A percentile compares a stretch with the other conserved stretches of the same genome.
These are phyloP conservation scores for Muscicapa adusta DNA, from an alignment of 2,113 vertebrate species.

Conservation along the genomic window DNA sequence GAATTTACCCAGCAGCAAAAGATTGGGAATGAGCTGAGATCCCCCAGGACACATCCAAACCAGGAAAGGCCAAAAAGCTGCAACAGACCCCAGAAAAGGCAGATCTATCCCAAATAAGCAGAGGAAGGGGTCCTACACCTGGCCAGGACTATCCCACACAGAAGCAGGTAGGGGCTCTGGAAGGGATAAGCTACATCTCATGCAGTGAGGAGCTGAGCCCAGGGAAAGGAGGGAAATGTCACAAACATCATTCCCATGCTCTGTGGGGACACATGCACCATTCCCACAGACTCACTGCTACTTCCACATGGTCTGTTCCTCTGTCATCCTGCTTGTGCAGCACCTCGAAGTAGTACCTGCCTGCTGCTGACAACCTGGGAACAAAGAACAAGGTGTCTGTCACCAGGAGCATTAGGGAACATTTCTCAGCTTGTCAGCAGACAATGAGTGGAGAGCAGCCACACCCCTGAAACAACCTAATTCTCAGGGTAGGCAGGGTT, in stretches of 20 bases:
- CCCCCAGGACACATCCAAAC: not conserved
- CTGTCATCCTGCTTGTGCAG: slow-evolving; percentile 87
- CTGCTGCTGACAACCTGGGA: slow-evolving; percentile 80
- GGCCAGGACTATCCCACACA: not conserved
- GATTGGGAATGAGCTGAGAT: not conserved
- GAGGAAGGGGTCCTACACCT: not conserved
- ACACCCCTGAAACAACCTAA: not conserved
- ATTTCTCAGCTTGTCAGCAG: not conserved
- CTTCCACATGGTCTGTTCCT: slow-evolving; percentile 90
- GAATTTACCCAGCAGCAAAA: not conserved
- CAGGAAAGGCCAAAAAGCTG: not conserved
- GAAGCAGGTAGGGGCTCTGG: not conserved
- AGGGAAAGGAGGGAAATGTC: not conserved
- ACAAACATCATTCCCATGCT: not conserved
- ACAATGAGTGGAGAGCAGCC: not conserved
- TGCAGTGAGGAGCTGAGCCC: not conserved
- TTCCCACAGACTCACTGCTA: slow-evolving; percentile 78
- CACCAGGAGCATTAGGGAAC: not conserved
- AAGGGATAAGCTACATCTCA: not conserved
- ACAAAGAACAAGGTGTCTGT: not conserved
- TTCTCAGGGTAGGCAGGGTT: not conserved
- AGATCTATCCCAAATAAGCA: not conserved
- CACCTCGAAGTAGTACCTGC: slow-evolving; percentile 91
- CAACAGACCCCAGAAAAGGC: not conserved
- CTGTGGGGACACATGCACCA: not conserved